A percentile compares a stretch with the other conserved stretches of the same genome.
Evolutionary conservation across 1,140 invertebrate genomes (phyloP).

Genomic region (Listronotus bonariensis): DNA sequence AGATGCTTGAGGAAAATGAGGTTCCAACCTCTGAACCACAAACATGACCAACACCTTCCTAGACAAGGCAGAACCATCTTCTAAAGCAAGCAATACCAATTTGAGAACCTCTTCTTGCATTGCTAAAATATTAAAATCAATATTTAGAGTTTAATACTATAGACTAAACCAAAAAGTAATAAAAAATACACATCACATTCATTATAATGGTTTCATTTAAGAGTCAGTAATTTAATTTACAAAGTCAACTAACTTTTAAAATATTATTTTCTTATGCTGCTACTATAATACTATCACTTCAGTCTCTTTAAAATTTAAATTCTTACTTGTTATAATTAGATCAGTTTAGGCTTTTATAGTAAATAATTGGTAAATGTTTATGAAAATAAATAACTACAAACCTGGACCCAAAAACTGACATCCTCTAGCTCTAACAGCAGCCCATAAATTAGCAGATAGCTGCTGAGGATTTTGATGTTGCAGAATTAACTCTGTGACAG

Average conservation of each 20-base stretch:
- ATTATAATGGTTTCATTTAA: too few relatives aligned
- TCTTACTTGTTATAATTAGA: too few relatives aligned
- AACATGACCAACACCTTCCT: conserved; percentile 98
- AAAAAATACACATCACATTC: too few relatives aligned
- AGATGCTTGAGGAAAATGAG: conserved; percentile 96
- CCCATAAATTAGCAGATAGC: conserved; percentile 93
- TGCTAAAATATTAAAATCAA: conserved; percentile 59
- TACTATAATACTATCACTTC: too few relatives aligned
- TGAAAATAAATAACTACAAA: conserved; percentile 51
- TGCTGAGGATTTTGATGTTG: conserved; percentile 94
- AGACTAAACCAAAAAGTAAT: too few relatives aligned
- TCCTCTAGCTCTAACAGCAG: conserved; percentile 92
- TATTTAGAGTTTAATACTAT: too few relatives aligned
- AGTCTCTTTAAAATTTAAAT: too few relatives aligned
- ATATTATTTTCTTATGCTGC: too few relatives aligned
- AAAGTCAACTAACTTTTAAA: too few relatives aligned
- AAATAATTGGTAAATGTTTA: too few relatives aligned
- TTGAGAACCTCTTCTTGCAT: conserved; percentile 99
- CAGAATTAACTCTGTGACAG: conserved; percentile 92
- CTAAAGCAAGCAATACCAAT: conserved; percentile 89
- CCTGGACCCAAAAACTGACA: conserved; percentile 99
- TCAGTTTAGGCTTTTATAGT: too few relatives aligned
- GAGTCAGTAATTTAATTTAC: too few relatives aligned
- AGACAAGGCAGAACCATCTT: conserved; percentile 95
- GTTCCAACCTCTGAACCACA: conserved; percentile 93